These are phyloP conservation scores for Thaumatotibia leucotreta DNA, from an alignment of 1,140 invertebrate genomes.

Conservation along the genomic window DNA sequence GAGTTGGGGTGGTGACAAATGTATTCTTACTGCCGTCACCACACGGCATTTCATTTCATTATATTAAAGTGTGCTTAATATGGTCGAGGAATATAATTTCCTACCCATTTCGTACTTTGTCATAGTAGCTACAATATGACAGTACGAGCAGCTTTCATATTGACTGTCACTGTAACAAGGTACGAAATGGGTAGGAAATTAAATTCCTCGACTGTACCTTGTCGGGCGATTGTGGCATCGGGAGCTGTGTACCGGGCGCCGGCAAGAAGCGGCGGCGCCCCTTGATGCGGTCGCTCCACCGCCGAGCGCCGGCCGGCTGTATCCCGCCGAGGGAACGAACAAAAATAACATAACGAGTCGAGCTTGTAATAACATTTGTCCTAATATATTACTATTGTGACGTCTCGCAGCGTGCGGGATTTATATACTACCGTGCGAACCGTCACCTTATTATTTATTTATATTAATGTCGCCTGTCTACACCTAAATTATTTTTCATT, in stretches of 20 bases:
- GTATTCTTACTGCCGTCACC: no score
- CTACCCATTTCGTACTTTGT: no score
- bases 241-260: conserved; percentile 2
- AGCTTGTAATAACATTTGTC: conserved; percentile 72
- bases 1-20: no score
- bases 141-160: no score
- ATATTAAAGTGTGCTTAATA: no score
- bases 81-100: no score
- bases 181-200: no score
- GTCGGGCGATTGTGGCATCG: not conserved
- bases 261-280: not conserved
- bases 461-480: conserved; percentile 59
- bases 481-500: conserved; percentile 58
- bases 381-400: conserved; percentile 71
- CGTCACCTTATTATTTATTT: conserved; percentile 63
- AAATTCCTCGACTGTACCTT: no score
- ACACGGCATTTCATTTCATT: no score
- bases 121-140: no score
- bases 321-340: conserved; percentile 44
- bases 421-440: conserved; percentile 59
- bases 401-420: conserved; percentile 48
- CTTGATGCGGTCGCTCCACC: conserved; percentile 6
- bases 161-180: no score
- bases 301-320: conserved; percentile 26
- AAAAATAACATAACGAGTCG: conserved; percentile 68